Conservation (phyloP, 1,140 invertebrate species). For the Drosophila kurseongensis region DNA sequence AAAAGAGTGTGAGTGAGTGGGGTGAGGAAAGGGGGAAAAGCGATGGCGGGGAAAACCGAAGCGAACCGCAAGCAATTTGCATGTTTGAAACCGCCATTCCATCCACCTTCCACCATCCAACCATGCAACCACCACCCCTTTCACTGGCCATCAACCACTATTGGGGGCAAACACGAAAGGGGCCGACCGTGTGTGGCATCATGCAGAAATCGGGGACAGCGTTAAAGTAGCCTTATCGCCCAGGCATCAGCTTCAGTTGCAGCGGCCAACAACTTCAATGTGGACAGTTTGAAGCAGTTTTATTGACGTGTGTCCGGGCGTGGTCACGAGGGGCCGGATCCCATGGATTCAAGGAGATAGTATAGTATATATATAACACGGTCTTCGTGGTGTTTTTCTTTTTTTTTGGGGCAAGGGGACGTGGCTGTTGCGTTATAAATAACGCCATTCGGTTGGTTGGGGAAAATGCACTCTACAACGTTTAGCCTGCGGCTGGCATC, state of each 20-base stretch:
- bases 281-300: conserved; percentile 81
- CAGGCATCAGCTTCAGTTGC: conserved; percentile 46
- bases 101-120: conserved; percentile 19
- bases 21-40: neutral
- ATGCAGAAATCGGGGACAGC: conserved; percentile 79
- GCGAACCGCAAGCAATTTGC: conserved; percentile 81
- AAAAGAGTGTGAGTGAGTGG: neutral
- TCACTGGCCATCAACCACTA: conserved; percentile 39
- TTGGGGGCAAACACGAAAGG: conserved; percentile 78
- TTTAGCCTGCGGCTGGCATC: conserved; percentile 58
- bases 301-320: conserved; percentile 81
- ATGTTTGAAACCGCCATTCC: conserved; percentile 77
- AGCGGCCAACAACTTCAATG: conserved; percentile 52
- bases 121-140: conserved; percentile 18
- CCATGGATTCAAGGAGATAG: conserved; percentile 33
- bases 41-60: conserved; percentile 60
- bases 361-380: conserved; percentile 21
- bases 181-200: conserved; percentile 73
- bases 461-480: conserved; percentile 61
- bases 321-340: conserved; percentile 34
- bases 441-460: conserved; percentile 56
- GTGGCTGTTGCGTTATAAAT: conserved; percentile 73
- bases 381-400: neutral
- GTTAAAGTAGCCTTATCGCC: conserved; percentile 81
- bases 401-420: no score